Evolutionary conservation across 2,797 vertebrate species (phyloP).

Genomic region (Natrix natrix): DNA sequence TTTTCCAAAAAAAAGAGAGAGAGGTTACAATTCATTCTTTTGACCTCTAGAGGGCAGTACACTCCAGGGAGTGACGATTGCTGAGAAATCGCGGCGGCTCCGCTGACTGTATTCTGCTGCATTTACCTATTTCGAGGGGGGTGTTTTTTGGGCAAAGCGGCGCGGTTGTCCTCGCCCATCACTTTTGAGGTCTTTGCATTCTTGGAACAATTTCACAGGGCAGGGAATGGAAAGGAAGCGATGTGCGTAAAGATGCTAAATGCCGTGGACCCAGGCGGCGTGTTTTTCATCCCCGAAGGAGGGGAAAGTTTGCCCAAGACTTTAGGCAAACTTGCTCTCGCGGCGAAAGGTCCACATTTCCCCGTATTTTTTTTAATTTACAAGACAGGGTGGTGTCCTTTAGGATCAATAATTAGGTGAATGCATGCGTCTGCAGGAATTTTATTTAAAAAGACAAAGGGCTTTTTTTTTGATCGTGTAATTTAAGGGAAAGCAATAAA

Average conservation of each 20-base stretch:
- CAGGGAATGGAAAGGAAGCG: not conserved
- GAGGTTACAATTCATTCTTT: accelerated
- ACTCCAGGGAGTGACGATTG: not conserved
- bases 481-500: not conserved
- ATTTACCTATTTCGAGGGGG: not conserved
- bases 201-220: not conserved
- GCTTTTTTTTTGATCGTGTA: not conserved
- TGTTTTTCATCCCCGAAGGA: not conserved
- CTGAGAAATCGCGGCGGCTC: not conserved
- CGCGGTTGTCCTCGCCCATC: not conserved
- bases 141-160: not conserved
- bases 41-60: conserved; percentile 59
- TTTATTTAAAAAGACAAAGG: not conserved
- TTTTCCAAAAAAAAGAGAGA: too few relatives aligned
- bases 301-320: not conserved
- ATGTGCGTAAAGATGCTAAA: not conserved
- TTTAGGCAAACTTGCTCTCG: not conserved
- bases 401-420: not conserved
- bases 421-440: not conserved
- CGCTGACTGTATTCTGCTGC: not conserved
- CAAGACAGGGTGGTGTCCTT: not conserved
- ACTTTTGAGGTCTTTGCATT: not conserved
- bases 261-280: not conserved
- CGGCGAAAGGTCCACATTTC: not conserved
- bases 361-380: not conserved